These are phyloP conservation scores for Euwallacea fornicatus DNA, from an alignment of 1,140 invertebrate genomes.

Conservation along the genomic window DNA sequence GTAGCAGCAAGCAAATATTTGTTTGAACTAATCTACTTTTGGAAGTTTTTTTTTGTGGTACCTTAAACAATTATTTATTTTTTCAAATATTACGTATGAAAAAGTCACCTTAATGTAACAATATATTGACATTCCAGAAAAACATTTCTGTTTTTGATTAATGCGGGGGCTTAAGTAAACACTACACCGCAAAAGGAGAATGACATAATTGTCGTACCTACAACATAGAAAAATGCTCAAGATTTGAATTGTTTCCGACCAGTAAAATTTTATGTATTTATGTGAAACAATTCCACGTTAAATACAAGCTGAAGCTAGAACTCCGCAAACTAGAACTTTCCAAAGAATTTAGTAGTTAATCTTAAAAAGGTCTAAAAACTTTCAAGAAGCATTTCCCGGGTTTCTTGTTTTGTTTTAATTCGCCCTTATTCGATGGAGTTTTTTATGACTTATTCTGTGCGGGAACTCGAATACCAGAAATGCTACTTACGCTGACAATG, in stretches of 20 bases:
- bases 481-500: neutral
- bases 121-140: neutral
- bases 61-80: too few species aligned
- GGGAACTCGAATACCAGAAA: neutral
- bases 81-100: neutral
- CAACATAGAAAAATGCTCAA: neutral
- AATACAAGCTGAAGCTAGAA: neutral
- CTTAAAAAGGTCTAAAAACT: constrained; percentile 6
- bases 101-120: neutral
- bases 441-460: neutral
- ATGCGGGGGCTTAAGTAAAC: too few species aligned
- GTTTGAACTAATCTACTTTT: neutral
- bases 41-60: neutral
- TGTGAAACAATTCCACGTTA: neutral
- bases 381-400: neutral
- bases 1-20: neutral
- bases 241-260: neutral
- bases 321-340: neutral
- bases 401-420: constrained; percentile 7
- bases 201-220: neutral
- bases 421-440: neutral
- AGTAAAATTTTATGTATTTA: constrained; percentile 4
- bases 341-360: constrained; percentile 4
- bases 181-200: neutral
- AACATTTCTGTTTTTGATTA: too few species aligned